Percentiles rank a stretch among this genome's conserved stretches.
Conservation (phyloP, 2,113 vertebrate genomes). For the Vidua chalybeata region DNA sequence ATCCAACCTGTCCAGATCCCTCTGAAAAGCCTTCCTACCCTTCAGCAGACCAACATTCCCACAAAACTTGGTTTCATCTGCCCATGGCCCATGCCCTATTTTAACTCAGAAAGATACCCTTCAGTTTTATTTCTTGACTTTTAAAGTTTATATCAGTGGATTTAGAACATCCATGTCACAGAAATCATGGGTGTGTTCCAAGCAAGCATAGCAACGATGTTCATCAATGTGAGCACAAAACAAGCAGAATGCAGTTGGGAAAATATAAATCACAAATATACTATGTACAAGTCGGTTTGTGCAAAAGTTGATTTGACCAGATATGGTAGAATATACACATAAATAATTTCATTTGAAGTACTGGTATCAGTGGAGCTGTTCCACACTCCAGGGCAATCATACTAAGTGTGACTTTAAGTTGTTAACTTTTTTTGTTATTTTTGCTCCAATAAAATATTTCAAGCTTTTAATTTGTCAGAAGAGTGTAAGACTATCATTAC, state of each 20-base stretch:
- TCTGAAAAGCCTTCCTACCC: not conserved
- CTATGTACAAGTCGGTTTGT: accelerated
- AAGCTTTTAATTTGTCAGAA: not conserved
- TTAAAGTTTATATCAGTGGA: not conserved
- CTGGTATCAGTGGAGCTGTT: not conserved
- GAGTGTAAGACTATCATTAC: not conserved
- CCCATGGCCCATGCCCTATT: not conserved
- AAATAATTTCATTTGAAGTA: not conserved
- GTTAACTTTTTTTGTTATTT: not conserved
- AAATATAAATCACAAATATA: accelerated
- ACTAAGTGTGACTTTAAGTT: not conserved
- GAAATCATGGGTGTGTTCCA: not conserved
- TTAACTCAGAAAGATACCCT: not conserved
- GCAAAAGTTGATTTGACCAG: not conserved
- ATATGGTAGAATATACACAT: not conserved
- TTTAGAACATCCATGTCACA: not conserved
- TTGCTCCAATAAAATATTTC: not conserved
- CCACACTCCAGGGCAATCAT: not conserved
- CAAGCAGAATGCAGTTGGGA: not conserved
- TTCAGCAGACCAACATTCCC: not conserved
- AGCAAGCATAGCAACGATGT: not conserved
- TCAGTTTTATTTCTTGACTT: not conserved
- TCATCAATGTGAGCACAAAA: not conserved
- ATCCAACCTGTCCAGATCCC: not conserved
- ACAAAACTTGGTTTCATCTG: not conserved